Conservation (phyloP, 2,797 vertebrate species). For the Pogonophryne albipinna region DNA sequence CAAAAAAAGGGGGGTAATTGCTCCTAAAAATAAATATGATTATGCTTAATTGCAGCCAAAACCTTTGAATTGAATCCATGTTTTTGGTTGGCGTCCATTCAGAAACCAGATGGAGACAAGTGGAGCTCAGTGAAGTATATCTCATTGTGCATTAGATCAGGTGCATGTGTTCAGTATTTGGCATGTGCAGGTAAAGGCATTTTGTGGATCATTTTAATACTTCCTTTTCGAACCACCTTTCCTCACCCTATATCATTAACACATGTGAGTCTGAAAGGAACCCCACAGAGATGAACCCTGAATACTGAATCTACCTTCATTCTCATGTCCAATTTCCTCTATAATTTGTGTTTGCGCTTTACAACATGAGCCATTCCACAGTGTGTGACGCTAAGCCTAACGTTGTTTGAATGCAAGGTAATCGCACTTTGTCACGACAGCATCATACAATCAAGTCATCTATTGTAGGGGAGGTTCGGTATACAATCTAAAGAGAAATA, state of each 20-base stretch:
- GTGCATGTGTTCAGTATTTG: constrained; percentile 18
- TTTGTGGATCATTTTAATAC: constrained; percentile 15
- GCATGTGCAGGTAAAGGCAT: constrained; percentile 15
- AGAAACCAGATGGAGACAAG: not conserved
- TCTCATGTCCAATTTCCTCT: not conserved
- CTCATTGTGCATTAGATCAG: constrained; percentile 15
- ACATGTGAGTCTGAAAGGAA: constrained; percentile 23
- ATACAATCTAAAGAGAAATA: constrained; percentile 46
- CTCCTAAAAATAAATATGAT: no score
- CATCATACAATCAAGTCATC: constrained; percentile 29
- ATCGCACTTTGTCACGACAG: constrained; percentile 21
- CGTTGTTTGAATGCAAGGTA: constrained; percentile 35
- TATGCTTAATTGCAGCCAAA: not conserved
- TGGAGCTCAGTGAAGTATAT: constrained; percentile 1
- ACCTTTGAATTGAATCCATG: not conserved
- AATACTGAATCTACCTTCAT: not conserved
- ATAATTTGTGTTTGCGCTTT: no score
- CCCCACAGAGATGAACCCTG: constrained; percentile 29
- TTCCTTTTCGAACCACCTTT: not conserved
- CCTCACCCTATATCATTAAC: constrained; percentile 22
- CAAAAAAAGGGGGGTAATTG: not conserved
- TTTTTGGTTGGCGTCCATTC: not conserved
- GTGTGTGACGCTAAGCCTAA: not conserved
- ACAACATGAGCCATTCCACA: not conserved
- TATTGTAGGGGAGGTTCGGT: constrained; percentile 55